Conservation (phyloP, 2,797 vertebrate genomes). For the Buceros bicornis region DNA sequence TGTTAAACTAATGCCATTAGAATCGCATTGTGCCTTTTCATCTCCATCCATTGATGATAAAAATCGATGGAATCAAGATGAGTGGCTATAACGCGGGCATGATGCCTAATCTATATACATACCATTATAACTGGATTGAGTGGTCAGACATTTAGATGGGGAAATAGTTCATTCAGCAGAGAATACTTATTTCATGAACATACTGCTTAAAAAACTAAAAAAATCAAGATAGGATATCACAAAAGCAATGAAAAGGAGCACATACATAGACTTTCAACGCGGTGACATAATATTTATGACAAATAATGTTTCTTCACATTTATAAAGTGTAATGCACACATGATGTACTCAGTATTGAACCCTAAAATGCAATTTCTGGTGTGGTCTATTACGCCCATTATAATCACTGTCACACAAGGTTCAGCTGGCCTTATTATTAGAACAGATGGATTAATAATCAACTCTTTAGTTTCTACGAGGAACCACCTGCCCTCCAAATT, state of each 20-base stretch:
- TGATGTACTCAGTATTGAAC: neutral
- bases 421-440: neutral
- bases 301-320: neutral
- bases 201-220: neutral
- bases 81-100: neutral
- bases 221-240: neutral
- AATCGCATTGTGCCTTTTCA: neutral
- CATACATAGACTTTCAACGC: neutral
- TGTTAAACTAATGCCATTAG: neutral
- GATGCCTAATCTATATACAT: neutral
- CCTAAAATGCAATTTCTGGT: neutral
- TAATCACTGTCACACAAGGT: neutral
- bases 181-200: constrained; percentile 20
- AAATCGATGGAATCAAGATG: neutral
- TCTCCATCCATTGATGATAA: neutral
- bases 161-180: constrained; percentile 50
- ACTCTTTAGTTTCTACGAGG: neutral
- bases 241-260: neutral
- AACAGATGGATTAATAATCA: constrained; percentile 22
- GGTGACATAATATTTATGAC: neutral
- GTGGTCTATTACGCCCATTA: neutral
- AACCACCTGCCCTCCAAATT: neutral
- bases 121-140: constrained; percentile 13
- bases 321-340: neutral
- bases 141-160: constrained; percentile 14